Percentiles rank a stretch among this genome's conserved stretches.
Evolutionary conservation across 2,888 invertebrate genomes (phyloP).

Genomic region (Tillus elongatus): DNA sequence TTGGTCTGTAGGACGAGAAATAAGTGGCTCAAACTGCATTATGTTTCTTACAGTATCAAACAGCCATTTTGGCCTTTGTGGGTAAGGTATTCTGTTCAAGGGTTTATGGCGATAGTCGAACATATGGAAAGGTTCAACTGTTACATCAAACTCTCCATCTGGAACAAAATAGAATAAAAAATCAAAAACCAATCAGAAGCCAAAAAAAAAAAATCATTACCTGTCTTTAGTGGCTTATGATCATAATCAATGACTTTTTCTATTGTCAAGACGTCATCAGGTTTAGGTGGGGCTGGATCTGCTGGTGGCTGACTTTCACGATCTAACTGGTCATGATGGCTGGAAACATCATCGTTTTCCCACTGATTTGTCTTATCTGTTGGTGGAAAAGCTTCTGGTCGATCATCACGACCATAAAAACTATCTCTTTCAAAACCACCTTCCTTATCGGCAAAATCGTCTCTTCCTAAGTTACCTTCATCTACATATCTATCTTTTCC

Average conservation of each 20-base stretch:
- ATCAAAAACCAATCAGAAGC: slow-evolving; percentile 5
- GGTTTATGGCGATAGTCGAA: slow-evolving; percentile 64
- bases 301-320: too few relatives aligned
- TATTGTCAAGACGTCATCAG: slow-evolving; percentile 49
- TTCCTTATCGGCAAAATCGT: slow-evolving; percentile 3
- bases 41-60: slow-evolving; percentile 31
- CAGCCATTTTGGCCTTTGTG: slow-evolving; percentile 38
- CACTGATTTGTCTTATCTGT: too few relatives aligned
- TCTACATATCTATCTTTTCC: too few relatives aligned
- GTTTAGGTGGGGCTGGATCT: slow-evolving; percentile 32
- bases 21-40: slow-evolving; percentile 35
- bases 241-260: slow-evolving; percentile 62
- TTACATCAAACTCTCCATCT: slow-evolving; percentile 37
- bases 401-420: slow-evolving; percentile 7
- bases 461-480: too few relatives aligned
- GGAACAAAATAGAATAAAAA: slow-evolving; percentile 28
- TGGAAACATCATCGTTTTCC: slow-evolving; percentile 12
- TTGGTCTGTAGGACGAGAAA: slow-evolving; percentile 24
- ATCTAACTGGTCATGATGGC: slow-evolving; percentile 13
- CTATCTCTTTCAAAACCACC: neutral
- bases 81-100: slow-evolving; percentile 39
- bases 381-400: slow-evolving; percentile 7
- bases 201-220: slow-evolving; percentile 36
- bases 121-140: slow-evolving; percentile 56
- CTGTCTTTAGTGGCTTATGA: slow-evolving; percentile 48